Conservation (phyloP, 2,888 invertebrate species). For the Cryptus viduatorius region DNA sequence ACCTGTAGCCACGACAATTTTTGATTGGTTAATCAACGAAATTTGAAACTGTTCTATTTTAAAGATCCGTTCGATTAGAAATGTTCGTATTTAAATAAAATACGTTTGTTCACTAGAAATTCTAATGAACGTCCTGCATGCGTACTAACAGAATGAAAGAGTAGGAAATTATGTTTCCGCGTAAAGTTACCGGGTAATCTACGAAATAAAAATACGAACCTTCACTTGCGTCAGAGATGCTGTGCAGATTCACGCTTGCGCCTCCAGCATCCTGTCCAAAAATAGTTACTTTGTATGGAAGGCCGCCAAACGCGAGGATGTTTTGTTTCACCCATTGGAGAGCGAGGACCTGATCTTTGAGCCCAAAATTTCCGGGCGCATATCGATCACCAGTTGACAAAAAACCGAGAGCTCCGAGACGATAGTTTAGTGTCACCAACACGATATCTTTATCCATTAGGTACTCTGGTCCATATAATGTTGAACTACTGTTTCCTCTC, state of each 20-base stretch:
- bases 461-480: slow-evolving; percentile 65
- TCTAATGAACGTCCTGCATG: neutral
- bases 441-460: slow-evolving; percentile 70
- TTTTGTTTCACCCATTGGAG: slow-evolving; percentile 68
- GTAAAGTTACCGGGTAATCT: neutral
- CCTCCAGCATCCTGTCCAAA: slow-evolving; percentile 66
- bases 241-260: slow-evolving; percentile 58
- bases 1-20: slow-evolving; percentile 51
- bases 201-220: slow-evolving; percentile 4
- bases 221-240: slow-evolving; percentile 41
- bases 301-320: slow-evolving; percentile 66
- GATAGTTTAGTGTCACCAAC: slow-evolving; percentile 72
- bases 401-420: slow-evolving; percentile 72
- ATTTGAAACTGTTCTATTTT: neutral
- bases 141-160: neutral
- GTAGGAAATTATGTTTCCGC: neutral
- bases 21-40: neutral
- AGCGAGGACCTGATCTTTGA: slow-evolving; percentile 70
- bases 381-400: slow-evolving; percentile 65
- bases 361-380: slow-evolving; percentile 70
- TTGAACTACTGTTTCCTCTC: slow-evolving; percentile 52
- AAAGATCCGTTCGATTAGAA: neutral
- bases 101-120: neutral
- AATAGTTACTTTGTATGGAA: slow-evolving; percentile 64
- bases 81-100: too few relatives aligned